A percentile compares a stretch with the other conserved stretches of the same genome.
phyloP scores from a whole-genome alignment of 2,113 vertebrate genomes.

The Grus americana region DNA sequence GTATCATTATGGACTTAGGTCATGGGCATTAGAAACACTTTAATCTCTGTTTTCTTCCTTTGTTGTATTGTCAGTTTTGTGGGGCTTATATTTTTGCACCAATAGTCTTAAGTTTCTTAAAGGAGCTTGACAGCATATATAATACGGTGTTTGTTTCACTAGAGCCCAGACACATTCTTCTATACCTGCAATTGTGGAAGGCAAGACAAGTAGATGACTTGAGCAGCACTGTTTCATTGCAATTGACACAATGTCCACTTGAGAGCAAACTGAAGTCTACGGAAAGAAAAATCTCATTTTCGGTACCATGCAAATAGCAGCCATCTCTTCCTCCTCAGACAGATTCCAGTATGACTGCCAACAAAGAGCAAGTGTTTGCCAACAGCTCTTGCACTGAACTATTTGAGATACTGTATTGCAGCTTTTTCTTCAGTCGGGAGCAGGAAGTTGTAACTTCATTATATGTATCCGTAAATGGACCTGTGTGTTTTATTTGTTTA shows the following conservation, averaged over 20 bases:
- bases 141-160: background rate
- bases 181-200: background rate
- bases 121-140: background rate
- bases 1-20: background rate
- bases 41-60: background rate
- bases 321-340: background rate
- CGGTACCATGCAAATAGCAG: background rate
- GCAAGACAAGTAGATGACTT: background rate
- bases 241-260: background rate
- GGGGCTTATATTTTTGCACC: background rate
- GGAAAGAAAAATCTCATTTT: background rate
- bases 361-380: background rate
- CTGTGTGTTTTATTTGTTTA: background rate
- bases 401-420: background rate
- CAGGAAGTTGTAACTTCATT: background rate
- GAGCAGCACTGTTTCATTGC: background rate
- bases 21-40: fast-evolving
- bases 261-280: background rate
- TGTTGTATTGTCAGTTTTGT: background rate
- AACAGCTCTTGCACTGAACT: background rate
- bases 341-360: background rate
- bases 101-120: background rate
- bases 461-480: background rate
- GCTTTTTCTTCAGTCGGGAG: background rate
- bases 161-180: background rate